Evolutionary conservation across 1,140 invertebrate species (phyloP), one percentile per base, ranked within the genome.

Genomic region (Ditylenchus dipsaci): DNA sequence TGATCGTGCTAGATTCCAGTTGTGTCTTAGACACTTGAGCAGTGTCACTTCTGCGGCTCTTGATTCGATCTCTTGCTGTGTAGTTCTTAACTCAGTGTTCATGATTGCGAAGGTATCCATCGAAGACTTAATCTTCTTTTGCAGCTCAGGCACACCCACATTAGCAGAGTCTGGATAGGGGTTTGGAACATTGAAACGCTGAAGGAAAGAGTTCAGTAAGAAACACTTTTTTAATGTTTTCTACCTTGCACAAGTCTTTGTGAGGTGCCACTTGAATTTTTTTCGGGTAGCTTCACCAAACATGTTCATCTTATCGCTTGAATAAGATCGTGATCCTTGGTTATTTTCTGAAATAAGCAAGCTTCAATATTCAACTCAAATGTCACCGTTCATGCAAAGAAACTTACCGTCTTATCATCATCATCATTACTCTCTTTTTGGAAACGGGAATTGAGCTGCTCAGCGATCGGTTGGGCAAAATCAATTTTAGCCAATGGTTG

Each of bases 171-270:
- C 86, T 68, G 87, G 87, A 78, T 88, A 89, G 0, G 93, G 91
- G 84, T 95, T 90, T 0, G 92, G 90, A 11, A 98, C 89, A 83
- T 98, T 97, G 79, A 97, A 97, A 47, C 93, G 86, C 79, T 92
- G 8, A 53, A 19, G 3, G n/a, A 45, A 26, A 19, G 3, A 19
- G 8, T 53, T 53, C 23, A n/a, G 11, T 45, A n/a, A 53, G 23
- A 53, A 21, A 53, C 3, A 53, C 23, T 53, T 3, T 53, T 19
- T n/a, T n/a, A n/a, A n/a, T n/a, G n/a, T n/a, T n/a, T n/a, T n/a
- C n/a, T 21, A 53, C 49, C 23, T 53, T 92, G 80, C 91, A 97
- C 0, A 99, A 85, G 17, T 95, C 78, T 63, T 88, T 86, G 63
- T 89, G 88, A 0, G 95, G 95, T 90, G 88, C 95, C 95, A 98